Base-by-base conservation (phyloP, 1,140 invertebrate genomes). In the Berghia stephanieae region DNA sequence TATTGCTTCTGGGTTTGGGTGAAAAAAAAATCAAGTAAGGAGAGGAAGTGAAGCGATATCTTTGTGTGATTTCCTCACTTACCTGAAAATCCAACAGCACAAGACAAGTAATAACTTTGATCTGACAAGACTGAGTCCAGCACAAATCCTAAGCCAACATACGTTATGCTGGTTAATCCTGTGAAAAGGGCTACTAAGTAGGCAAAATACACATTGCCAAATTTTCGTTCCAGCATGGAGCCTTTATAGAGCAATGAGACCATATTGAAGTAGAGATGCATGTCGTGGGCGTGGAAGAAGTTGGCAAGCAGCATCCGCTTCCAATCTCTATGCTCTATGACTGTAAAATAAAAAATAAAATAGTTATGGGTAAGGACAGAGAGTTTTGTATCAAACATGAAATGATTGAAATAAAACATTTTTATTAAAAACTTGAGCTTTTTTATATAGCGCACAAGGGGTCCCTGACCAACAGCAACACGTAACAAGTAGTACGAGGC, bases 191-290 rank as follows among this genome's bases (percentile, higher is more conserved):
- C 80, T 18, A 94, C 73, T 1, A 94, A 85, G 60, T 91, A 84
- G 0, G 85, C 85, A 88, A 93, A 94, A 84, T 93, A 92, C 0
- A 81, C 40, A 71, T 90, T 91, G 24, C 92, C 91, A 81, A 92
- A 92, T 79, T 89, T 88, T 6, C 86, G 88, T 84, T 94, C 93
- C 1, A 90, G 77, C 36, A 74, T 77, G 16, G 87, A 86, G 10
- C 93, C 93, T 89, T 94, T 94, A 34, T 92, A 86, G 10, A 94
- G 86, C 49, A 94, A 92, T 1, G 93, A 94, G 21, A 92, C 86
- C 93, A 94, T 94, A 82, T 94, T 94, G 84, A 93, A 94, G 83
- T 94, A 94, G 0, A 94, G 89, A 88, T 94, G 93, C 91, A 93
- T 92, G 80, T 94, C 93, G 67, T 93, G 91, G 1, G 90, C 92